phyloP scores from a whole-genome alignment of 2,797 vertebrate genomes.

The Lithobates pipiens region DNA sequence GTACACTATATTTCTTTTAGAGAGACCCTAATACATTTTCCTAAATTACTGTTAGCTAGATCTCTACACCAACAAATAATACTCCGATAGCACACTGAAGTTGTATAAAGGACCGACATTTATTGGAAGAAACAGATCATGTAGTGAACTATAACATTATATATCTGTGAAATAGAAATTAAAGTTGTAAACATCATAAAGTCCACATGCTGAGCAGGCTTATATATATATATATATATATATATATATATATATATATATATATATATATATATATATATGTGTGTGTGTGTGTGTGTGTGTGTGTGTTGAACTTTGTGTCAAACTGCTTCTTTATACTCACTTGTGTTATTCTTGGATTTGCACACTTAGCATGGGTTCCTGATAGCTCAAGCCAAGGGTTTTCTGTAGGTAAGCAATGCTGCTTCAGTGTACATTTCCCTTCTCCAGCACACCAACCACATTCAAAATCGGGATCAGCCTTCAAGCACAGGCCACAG shows the following conservation, averaged over 20 bases:
- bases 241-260: no score
- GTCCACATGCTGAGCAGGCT: no score
- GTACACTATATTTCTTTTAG: slow-evolving; percentile 62
- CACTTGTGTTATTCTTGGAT: slow-evolving; percentile 95
- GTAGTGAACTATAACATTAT: no score
- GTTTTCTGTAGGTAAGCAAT: slow-evolving; percentile 89
- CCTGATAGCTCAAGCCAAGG: slow-evolving; percentile 91
- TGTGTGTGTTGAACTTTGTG: background rate
- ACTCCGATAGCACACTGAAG: background rate
- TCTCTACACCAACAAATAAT: background rate
- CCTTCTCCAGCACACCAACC: slow-evolving; percentile 93
- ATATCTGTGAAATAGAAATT: no score
- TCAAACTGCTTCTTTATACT: slow-evolving; percentile 55
- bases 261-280: no score
- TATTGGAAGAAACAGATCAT: no score
- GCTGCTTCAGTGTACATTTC: slow-evolving; percentile 93
- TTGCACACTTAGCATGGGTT: slow-evolving; percentile 92
- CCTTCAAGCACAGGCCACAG: slow-evolving; percentile 96
- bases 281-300: no score
- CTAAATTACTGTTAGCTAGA: slow-evolving; percentile 8
- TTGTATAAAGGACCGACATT: background rate
- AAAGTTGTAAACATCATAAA: no score
- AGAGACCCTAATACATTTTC: slow-evolving; percentile 57
- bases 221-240: no score
- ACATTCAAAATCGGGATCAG: slow-evolving; percentile 90